A percentile compares a stretch with the other conserved stretches of the same genome.
phyloP scores from a whole-genome alignment of 2,113 vertebrate genomes.

The Tricholaema leucomelas region DNA sequence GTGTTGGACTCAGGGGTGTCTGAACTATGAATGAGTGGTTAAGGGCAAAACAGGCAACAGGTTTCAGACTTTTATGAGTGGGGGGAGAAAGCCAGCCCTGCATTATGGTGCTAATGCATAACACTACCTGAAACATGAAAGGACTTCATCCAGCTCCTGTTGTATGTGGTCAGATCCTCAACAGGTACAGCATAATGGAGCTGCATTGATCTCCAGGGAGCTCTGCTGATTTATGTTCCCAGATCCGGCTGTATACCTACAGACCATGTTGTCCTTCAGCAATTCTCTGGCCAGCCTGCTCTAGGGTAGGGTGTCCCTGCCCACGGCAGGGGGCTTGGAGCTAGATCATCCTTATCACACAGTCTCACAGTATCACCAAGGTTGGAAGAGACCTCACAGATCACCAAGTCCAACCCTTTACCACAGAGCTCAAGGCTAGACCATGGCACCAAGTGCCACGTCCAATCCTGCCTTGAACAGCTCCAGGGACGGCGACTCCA shows the following conservation, averaged over 20 bases:
- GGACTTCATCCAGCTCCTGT: not conserved
- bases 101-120: slow-evolving; percentile 49
- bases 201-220: not conserved
- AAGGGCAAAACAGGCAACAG: slow-evolving; percentile 57
- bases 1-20: slow-evolving; percentile 58
- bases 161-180: not conserved
- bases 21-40: slow-evolving; percentile 49
- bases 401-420: too few relatives aligned
- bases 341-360: too few relatives aligned
- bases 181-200: not conserved
- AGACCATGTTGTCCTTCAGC: not conserved
- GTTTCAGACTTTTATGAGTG: slow-evolving; percentile 40
- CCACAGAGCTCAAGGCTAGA: too few relatives aligned
- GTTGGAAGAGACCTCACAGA: too few relatives aligned
- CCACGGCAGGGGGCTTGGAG: too few relatives aligned
- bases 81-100: slow-evolving; percentile 2
- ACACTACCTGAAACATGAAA: slow-evolving; percentile 45
- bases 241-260: not conserved
- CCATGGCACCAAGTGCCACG: too few relatives aligned
- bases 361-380: too few relatives aligned
- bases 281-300: too few relatives aligned
- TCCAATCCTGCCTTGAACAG: too few relatives aligned
- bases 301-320: too few relatives aligned
- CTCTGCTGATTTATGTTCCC: not conserved
- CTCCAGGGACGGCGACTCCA: too few relatives aligned